Percentiles rank a stretch among this genome's conserved stretches.
Conservation (phyloP, 64 coral and sea anemone species). For the Montipora foliosa region DNA sequence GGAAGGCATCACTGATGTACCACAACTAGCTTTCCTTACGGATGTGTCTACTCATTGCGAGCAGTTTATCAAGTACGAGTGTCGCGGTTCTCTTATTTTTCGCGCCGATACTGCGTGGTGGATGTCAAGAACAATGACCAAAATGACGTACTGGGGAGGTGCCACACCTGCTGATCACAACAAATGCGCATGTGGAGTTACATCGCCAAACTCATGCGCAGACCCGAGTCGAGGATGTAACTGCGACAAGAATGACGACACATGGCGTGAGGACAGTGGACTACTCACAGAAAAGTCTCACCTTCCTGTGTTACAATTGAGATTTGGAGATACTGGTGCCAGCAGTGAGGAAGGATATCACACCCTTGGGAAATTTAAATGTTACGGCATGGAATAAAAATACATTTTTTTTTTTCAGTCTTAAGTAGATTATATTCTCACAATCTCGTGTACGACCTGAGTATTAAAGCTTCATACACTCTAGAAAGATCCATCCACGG, state of each 20-base stretch:
- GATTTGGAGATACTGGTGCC: not conserved
- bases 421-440: too few species aligned
- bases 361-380: slow-evolving; percentile 33
- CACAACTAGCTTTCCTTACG: not conserved
- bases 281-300: not conserved
- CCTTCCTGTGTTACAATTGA: not conserved
- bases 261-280: not conserved
- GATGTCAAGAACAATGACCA: slow-evolving; percentile 18
- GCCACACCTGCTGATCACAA: not conserved
- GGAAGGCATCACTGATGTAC: too few species aligned
- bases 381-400: not conserved
- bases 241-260: not conserved
- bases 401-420: too few species aligned
- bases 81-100: not conserved
- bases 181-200: not conserved
- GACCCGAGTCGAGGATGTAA: slow-evolving; percentile 8
- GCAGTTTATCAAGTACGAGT: slow-evolving; percentile 3
- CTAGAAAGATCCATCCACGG: too few species aligned
- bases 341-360: not conserved
- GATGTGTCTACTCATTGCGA: not conserved
- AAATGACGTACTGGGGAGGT: slow-evolving; percentile 61
- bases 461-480: too few species aligned
- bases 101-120: not conserved
- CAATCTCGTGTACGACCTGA: too few species aligned
- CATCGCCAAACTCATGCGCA: not conserved